A percentile compares a stretch with the other conserved stretches of the same genome.
phyloP scores from a whole-genome alignment of 1,140 invertebrate genomes.

The Drosophila carrolli region DNA sequence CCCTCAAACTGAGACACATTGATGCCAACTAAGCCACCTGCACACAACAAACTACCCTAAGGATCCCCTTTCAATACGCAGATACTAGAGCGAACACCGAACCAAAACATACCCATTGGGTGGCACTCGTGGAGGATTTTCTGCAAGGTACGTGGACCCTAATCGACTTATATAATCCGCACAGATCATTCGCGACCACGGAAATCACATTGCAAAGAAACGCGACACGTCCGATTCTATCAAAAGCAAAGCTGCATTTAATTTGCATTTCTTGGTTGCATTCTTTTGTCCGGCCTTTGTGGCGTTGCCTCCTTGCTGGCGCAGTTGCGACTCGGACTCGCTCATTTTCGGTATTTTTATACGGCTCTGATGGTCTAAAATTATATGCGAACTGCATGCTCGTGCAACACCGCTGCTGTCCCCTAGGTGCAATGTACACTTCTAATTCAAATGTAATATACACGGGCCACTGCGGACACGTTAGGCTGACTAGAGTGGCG shows the following conservation, averaged over 20 bases:
- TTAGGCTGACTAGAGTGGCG: constrained; percentile 43
- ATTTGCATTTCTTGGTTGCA: constrained; percentile 72
- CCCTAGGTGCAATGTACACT: constrained; percentile 74
- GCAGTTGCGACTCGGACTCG: constrained; percentile 36
- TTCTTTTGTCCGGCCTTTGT: constrained; percentile 77
- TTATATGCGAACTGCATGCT: constrained; percentile 62
- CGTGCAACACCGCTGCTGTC: constrained; percentile 39
- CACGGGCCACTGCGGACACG: constrained; percentile 41
- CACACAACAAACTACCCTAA: constrained; percentile 20
- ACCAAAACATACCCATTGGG: constrained; percentile 7
- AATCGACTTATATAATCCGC: constrained; percentile 60
- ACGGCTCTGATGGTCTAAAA: constrained; percentile 78
- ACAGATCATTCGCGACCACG: constrained; percentile 22
- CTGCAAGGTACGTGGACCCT: constrained; percentile 25
- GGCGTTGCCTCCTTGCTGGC: constrained; percentile 34
- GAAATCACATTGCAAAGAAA: constrained; percentile 13
- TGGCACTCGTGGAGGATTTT: constrained; percentile 22
- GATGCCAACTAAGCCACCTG: constrained; percentile 5
- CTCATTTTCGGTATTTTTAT: constrained; percentile 69
- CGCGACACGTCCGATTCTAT: constrained; percentile 71
- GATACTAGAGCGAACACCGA: background rate
- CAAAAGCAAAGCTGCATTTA: constrained; percentile 76
- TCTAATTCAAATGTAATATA: constrained; percentile 80
- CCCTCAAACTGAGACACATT: constrained; percentile 17
- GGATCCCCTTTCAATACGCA: constrained; percentile 15